phyloP scores from a whole-genome alignment of 35 echinoderm and acorn worm species.

The Apostichopus japonicus region DNA sequence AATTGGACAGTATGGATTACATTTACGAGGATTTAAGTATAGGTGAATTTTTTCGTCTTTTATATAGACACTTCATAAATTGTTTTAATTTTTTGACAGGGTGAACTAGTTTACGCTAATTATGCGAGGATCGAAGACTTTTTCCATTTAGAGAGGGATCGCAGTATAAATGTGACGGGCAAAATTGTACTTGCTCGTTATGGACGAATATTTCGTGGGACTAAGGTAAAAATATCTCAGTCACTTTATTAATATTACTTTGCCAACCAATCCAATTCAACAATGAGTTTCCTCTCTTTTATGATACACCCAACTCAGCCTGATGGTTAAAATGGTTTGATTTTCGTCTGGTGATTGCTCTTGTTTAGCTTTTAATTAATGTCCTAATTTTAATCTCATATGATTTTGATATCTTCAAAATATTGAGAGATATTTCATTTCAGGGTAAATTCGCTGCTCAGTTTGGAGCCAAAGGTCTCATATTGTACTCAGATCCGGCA shows the following conservation, averaged over 20 bases:
- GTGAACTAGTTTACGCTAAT: slow-evolving; percentile 88
- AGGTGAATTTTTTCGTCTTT: background rate
- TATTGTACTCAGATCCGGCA: slow-evolving; percentile 76
- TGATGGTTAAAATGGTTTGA: background rate
- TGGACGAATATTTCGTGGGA: slow-evolving; percentile 71
- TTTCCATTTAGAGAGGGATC: slow-evolving; percentile 64
- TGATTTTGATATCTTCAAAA: no score
- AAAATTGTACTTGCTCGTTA: slow-evolving; percentile 86
- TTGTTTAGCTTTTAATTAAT: no score
- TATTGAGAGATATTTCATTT: no score
- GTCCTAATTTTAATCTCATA: no score
- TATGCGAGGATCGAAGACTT: slow-evolving; percentile 90
- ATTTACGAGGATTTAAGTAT: background rate
- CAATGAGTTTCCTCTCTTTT: no score
- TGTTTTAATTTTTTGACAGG: slow-evolving; percentile 8
- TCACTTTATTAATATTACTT: no score
- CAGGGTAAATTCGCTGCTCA: slow-evolving; percentile 68
- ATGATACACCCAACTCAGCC: no score
- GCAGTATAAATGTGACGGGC: slow-evolving; percentile 59
- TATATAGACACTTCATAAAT: background rate
- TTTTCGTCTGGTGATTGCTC: background rate
- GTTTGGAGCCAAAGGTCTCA: slow-evolving; percentile 64
- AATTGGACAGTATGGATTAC: background rate
- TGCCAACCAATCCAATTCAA: no score
- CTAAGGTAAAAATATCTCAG: slow-evolving; percentile 59